These are phyloP conservation scores for Conus betulinus DNA, from an alignment of 1,140 invertebrate genomes.

Conservation along the genomic window DNA sequence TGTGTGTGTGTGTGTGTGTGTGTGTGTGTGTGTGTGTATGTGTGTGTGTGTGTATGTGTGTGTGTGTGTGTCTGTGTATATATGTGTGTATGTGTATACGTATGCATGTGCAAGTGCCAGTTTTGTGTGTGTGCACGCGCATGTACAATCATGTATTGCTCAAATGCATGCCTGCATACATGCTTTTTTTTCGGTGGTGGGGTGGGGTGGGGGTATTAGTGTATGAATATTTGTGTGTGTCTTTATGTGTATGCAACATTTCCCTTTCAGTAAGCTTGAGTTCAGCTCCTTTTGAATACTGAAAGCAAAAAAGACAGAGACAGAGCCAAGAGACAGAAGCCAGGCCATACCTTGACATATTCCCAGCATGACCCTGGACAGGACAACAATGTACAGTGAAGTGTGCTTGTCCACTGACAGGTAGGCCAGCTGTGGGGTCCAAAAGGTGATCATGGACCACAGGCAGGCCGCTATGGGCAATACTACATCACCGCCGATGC, in stretches of 20 bases:
- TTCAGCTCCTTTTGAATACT: too few species aligned
- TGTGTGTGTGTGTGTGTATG: too few species aligned
- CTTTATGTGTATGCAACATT: not conserved
- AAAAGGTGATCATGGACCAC: conserved; percentile 83
- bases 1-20: too few species aligned
- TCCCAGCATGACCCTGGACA: conserved; percentile 81
- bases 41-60: too few species aligned
- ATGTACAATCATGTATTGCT: not conserved
- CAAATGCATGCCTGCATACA: too few species aligned
- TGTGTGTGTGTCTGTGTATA: not conserved
- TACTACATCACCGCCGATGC: conserved; percentile 83
- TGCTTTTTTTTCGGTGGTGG: too few species aligned
- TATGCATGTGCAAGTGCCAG: not conserved
- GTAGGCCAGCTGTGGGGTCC: conserved; percentile 82
- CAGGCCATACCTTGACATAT: conserved; percentile 81
- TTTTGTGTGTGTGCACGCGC: not conserved
- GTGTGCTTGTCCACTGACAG: conserved; percentile 78
- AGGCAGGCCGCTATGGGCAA: conserved; percentile 81
- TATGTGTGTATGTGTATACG: not conserved
- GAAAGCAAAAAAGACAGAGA: too few species aligned
- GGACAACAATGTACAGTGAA: conserved; percentile 80
- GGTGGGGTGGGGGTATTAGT: too few species aligned
- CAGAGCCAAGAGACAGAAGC: too few species aligned
- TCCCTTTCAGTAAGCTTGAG: too few species aligned
- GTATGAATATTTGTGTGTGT: too few species aligned